These are phyloP conservation scores for Porites rus DNA, from an alignment of 92 coral and sea anemone species.

Conservation along the genomic window DNA sequence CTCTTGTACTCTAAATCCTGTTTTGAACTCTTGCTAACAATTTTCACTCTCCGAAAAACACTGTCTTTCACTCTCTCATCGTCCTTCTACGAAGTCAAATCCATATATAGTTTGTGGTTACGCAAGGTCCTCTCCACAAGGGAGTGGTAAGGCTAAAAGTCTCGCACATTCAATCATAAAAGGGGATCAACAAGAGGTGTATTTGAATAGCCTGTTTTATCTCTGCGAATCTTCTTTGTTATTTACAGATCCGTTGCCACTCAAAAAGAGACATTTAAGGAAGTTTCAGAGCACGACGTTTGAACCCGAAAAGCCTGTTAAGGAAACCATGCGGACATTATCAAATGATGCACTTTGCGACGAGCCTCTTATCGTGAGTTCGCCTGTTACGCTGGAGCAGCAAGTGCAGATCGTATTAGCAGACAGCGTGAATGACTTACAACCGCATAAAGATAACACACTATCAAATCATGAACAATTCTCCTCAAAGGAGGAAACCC, in stretches of 20 bases:
- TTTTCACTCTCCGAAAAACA: too few species aligned
- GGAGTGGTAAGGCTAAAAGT: too few species aligned
- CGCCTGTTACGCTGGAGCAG: conserved; percentile 33
- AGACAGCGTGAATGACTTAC: conserved; percentile 42
- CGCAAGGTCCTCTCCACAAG: too few species aligned
- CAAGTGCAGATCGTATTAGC: conserved; percentile 54
- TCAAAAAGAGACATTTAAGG: conserved; percentile 81
- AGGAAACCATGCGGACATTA: not conserved
- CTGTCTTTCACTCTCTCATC: too few species aligned
- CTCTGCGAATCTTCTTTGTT: too few species aligned
- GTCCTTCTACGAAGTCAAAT: too few species aligned
- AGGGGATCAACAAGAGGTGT: too few species aligned
- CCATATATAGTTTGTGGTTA: too few species aligned
- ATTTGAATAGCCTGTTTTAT: too few species aligned
- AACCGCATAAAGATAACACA: conserved; percentile 27
- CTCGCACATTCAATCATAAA: too few species aligned
- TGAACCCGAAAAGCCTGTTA: not conserved
- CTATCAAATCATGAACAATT: conserved; percentile 11
- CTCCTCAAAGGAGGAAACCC: not conserved
- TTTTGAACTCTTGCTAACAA: too few species aligned
- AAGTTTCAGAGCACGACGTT: conserved; percentile 38
- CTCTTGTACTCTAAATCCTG: too few species aligned
- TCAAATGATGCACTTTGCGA: not conserved
- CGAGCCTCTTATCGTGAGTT: conserved; percentile 41
- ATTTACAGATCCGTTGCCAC: conserved; percentile 69